Evolutionary conservation across 1,140 invertebrate genomes (phyloP), one percentile per base, ranked within the genome.

Genomic region (Mamestra configurata): DNA sequence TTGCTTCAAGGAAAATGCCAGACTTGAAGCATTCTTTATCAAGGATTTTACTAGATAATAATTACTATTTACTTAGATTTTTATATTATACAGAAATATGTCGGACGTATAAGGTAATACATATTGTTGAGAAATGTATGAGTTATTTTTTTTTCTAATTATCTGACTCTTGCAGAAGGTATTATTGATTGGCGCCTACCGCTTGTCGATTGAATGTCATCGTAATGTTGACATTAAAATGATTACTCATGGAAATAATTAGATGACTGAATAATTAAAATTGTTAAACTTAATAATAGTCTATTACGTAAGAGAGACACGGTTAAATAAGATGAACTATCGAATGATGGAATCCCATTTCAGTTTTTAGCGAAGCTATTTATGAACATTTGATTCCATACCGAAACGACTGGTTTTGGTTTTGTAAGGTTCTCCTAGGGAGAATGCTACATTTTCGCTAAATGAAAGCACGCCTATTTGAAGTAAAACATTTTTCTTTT

Each of bases 1-100:
- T 73, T 73, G 71, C 71, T 11, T 43, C 71, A 57, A 73, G 71
- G 71, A 73, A 73, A 73, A 73, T 73, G 15, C 4, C 53, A 49
- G 64, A 46, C 40, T 70, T 18, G 11, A 37, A 73, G 20, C 71
- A 73, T 73, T 73, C 53, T 73, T 73, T 43, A 73, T 40, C 71
- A 73, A 73, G 71, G 71, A 73, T 57, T 73, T 73, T 73, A 57
- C 43, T 27, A 24, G 20, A 13, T 10, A 10, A 7, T 40, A 35
- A 35, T 59, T 59, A 57, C 59, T 55, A 57, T 57, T 73, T 57
- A 73, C 51, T 73, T 57, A 57, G 64, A 68, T 49, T 73, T 57
- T 59, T 73, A 37, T 53, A 73, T 73, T 57, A 73, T 59, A 57
- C n/a, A 43, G 35, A 68, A 68, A 68, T 68, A 46, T 68, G 64